phyloP scores from a whole-genome alignment of 2,888 invertebrate species.

The Sarcophaga variegata region DNA sequence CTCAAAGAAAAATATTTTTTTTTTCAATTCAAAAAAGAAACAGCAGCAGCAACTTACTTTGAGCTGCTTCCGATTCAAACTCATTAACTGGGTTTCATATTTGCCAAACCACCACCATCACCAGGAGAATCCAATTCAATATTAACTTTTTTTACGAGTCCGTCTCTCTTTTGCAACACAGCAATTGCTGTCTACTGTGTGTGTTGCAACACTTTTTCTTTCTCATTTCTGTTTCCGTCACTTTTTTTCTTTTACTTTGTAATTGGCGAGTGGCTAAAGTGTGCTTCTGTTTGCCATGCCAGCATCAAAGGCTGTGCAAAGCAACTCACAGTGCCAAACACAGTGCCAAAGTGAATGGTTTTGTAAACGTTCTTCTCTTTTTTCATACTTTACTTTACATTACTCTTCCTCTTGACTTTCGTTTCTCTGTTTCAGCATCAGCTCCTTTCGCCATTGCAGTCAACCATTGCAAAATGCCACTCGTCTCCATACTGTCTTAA shows the following conservation, averaged over 20 bases:
- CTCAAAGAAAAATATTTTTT: no score
- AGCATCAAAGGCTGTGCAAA: slow-evolving; percentile 37
- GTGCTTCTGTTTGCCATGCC: slow-evolving; percentile 49
- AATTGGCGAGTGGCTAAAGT: slow-evolving; percentile 58
- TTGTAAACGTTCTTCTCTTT: neutral
- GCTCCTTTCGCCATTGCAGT: slow-evolving; percentile 11
- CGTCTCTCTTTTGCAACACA: no score
- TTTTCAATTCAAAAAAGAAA: no score
- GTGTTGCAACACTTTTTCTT: neutral
- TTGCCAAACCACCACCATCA: no score
- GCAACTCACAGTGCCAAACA: slow-evolving; percentile 5
- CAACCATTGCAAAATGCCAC: slow-evolving; percentile 8
- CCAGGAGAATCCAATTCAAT: no score
- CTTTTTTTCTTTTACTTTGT: slow-evolving; percentile 21
- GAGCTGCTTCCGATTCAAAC: neutral
- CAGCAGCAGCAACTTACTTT: neutral
- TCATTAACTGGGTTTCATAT: no score
- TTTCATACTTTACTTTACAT: neutral
- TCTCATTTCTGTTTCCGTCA: neutral
- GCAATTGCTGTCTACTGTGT: neutral
- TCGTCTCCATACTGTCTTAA: neutral
- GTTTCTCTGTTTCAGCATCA: neutral
- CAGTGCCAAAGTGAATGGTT: slow-evolving; percentile 47
- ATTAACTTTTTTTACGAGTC: no score
- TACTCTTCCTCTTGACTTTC: neutral